Evolutionary conservation across 2,888 invertebrate genomes (phyloP).

Genomic region (Nineta flava): DNA sequence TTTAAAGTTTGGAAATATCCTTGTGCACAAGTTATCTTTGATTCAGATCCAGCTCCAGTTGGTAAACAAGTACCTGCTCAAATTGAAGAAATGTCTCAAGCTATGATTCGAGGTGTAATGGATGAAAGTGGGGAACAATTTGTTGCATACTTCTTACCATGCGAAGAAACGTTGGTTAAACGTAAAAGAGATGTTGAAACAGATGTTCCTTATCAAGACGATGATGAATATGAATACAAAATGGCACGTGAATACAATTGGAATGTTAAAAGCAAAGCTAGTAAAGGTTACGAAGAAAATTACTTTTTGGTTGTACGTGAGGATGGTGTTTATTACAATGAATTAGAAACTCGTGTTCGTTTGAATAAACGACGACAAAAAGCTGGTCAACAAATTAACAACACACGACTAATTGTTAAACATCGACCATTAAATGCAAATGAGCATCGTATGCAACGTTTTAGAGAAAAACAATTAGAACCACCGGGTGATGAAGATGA

Average conservation of each 20-base stretch:
- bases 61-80: slow-evolving; percentile 77
- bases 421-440: slow-evolving; percentile 73
- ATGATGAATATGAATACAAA: slow-evolving; percentile 88
- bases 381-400: slow-evolving; percentile 47
- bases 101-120: slow-evolving; percentile 99
- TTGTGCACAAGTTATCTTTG: slow-evolving; percentile 96
- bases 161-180: slow-evolving; percentile 81
- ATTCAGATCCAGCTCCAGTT: slow-evolving; percentile 90
- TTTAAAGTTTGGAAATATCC: slow-evolving; percentile 96
- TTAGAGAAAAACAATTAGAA: slow-evolving; percentile 76
- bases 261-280: slow-evolving; percentile 94
- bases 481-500: slow-evolving; percentile 58
- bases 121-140: slow-evolving; percentile 98
- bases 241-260: slow-evolving; percentile 98
- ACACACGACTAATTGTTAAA: slow-evolving; percentile 74
- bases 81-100: slow-evolving; percentile 96
- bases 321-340: slow-evolving; percentile 87
- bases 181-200: slow-evolving; percentile 66
- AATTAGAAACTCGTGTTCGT: slow-evolving; percentile 87
- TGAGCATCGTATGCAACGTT: slow-evolving; percentile 75
- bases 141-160: slow-evolving; percentile 95
- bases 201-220: slow-evolving; percentile 67
- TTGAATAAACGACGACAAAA: slow-evolving; percentile 83
- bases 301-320: slow-evolving; percentile 88
- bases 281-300: slow-evolving; percentile 81